Conservation (phyloP, 2,113 vertebrate species). For the Piaya cayana region DNA sequence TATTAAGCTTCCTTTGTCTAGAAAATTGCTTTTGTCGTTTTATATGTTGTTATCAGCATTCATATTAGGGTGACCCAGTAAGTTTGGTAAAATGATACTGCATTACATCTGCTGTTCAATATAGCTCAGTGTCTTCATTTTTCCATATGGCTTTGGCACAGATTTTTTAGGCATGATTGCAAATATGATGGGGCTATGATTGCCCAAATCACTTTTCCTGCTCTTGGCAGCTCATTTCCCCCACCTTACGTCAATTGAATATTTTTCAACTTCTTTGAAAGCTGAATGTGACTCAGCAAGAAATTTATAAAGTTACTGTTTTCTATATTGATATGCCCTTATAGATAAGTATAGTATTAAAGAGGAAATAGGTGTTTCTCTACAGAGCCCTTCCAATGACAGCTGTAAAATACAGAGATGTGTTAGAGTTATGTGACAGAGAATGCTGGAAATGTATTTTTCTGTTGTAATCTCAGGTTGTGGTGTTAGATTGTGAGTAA, state of each 20-base stretch:
- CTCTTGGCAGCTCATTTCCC: neutral
- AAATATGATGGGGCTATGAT: neutral
- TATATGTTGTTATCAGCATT: fast-evolving
- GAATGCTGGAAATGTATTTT: neutral
- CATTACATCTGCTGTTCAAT: neutral
- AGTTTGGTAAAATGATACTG: neutral
- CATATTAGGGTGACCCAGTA: neutral
- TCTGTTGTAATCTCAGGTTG: neutral
- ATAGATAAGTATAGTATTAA: neutral
- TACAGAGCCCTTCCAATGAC: neutral
- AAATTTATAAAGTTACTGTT: neutral
- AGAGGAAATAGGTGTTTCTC: neutral
- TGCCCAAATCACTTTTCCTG: neutral
- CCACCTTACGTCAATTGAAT: neutral
- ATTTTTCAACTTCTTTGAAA: neutral
- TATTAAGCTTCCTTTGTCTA: neutral
- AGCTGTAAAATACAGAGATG: neutral
- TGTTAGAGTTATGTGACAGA: neutral
- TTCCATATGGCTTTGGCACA: neutral
- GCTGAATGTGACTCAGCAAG: neutral
- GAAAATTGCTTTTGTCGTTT: neutral
- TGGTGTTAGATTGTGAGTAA: neutral
- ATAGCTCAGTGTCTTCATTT: neutral
- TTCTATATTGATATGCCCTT: neutral
- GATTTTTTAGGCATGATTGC: neutral